Evolutionary conservation across 1,140 invertebrate species (phyloP), one percentile per base, ranked within the genome.

Genomic region (Aphis gossypii): DNA sequence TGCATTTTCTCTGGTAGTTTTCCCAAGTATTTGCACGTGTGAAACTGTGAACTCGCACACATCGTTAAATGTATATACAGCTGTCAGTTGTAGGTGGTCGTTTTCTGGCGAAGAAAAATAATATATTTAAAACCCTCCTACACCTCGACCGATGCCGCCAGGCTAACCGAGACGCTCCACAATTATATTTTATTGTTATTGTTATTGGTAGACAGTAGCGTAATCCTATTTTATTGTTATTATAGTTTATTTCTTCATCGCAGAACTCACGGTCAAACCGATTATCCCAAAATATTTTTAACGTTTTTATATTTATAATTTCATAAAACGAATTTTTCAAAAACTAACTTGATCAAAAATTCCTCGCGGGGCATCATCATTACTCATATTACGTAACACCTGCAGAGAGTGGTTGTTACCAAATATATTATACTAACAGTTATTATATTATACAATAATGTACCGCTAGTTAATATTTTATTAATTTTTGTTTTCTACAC

Each of bases 151-250:
- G 76, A 1, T 20, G 20, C 6, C 84, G 51, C 30, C 23, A 21
- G n/a, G 14, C 9, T 35, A 54, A 51, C 88, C 88, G 56, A 89
- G 88, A 30, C 48, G n/a, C 23, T 18, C n/a, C n/a, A 56, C 51
- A 38, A 56, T 89, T 89, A 89, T 89, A 56, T 89, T 54, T 89
- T 56, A 56, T 38, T 89, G 38, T 89, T 56, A 89, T 54, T 89
- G n/a, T 54, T 54, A 56, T 89, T 25, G 51, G 21, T 23, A 35
- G 88, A 56, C 88, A 54, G 88, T 54, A 54, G 88, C 88, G 21
- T 89, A 89, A 56, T 89, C 88, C 51, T 89, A 89, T 56, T 56
- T 89, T 89, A 89, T 89, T 54, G 51, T 89, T 89, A 89, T 56
- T 54, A 35, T 35, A 56, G 35, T 56, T 56, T 89, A 56, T 89